A percentile compares a stretch with the other conserved stretches of the same genome.
Evolutionary conservation across 2,113 vertebrate genomes (phyloP).

Genomic region (Gila orcuttii): DNA sequence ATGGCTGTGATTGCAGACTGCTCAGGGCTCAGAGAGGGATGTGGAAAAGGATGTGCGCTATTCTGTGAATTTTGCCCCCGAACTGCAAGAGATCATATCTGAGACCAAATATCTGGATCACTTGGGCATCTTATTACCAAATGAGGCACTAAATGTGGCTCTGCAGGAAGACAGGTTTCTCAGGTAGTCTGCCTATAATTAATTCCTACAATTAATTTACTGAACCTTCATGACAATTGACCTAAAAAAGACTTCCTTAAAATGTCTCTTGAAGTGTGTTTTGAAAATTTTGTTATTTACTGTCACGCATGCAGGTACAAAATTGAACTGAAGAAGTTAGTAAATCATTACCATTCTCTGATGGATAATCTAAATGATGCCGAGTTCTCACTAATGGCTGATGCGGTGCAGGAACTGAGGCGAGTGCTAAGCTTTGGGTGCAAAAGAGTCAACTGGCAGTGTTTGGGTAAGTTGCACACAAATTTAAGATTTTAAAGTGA

Average conservation of each 20-base stretch:
- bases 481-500: no score
- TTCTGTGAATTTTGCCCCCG: slow-evolving; percentile 81
- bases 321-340: slow-evolving; percentile 72
- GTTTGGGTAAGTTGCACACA: slow-evolving; percentile 75
- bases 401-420: slow-evolving; percentile 75
- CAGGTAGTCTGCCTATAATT: slow-evolving; percentile 68
- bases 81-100: slow-evolving; percentile 81
- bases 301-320: slow-evolving; percentile 71
- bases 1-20: slow-evolving; percentile 15
- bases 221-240: not conserved
- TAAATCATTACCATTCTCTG: slow-evolving; percentile 77
- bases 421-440: slow-evolving; percentile 77
- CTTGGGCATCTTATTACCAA: slow-evolving; percentile 79
- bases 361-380: slow-evolving; percentile 78
- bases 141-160: slow-evolving; percentile 78
- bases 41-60: slow-evolving; percentile 61
- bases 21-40: slow-evolving; percentile 38
- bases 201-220: not conserved
- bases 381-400: slow-evolving; percentile 77
- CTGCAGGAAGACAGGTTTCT: slow-evolving; percentile 82
- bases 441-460: slow-evolving; percentile 87
- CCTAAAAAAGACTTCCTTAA: not conserved
- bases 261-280: not conserved
- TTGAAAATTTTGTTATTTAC: not conserved
- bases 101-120: slow-evolving; percentile 85